phyloP scores from a whole-genome alignment of 1,140 invertebrate species.

The Chrysomallon squamiferum region DNA sequence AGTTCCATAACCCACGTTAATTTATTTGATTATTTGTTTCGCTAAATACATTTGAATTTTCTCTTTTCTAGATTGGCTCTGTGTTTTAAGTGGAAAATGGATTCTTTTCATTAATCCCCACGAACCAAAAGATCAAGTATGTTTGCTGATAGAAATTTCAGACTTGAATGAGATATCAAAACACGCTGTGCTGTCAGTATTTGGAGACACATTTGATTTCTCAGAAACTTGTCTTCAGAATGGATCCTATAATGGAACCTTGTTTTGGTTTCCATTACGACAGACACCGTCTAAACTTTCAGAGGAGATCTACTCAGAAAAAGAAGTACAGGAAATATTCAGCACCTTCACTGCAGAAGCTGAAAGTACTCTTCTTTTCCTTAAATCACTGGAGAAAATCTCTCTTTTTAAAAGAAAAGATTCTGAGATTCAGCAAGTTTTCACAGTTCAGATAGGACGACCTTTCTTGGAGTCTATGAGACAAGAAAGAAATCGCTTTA shows the following conservation, averaged over 20 bases:
- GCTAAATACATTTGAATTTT: background rate
- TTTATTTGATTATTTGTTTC: background rate
- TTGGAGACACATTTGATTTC: background rate
- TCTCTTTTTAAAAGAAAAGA: background rate
- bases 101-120: constrained; percentile 1
- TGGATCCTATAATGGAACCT: constrained; percentile 30
- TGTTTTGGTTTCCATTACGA: constrained; percentile 49
- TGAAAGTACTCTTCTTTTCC: constrained; percentile 31
- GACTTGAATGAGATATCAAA: background rate
- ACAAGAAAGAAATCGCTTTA: too few relatives aligned
- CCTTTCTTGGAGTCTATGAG: too few relatives aligned
- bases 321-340: constrained; percentile 33
- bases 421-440: background rate
- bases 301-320: constrained; percentile 20
- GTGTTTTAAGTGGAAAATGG: background rate
- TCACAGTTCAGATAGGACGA: background rate
- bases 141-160: background rate
- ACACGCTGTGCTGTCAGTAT: background rate
- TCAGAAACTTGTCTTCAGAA: constrained; percentile 2
- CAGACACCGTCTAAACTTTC: constrained; percentile 18
- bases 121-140: background rate
- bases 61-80: background rate
- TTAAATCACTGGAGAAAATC: constrained; percentile 25
- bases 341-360: constrained; percentile 29
- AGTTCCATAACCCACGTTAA: background rate